Evolutionary conservation across 1,140 invertebrate species (phyloP), one percentile per base, ranked within the genome.

Genomic region (Drosophila ogumai): DNA sequence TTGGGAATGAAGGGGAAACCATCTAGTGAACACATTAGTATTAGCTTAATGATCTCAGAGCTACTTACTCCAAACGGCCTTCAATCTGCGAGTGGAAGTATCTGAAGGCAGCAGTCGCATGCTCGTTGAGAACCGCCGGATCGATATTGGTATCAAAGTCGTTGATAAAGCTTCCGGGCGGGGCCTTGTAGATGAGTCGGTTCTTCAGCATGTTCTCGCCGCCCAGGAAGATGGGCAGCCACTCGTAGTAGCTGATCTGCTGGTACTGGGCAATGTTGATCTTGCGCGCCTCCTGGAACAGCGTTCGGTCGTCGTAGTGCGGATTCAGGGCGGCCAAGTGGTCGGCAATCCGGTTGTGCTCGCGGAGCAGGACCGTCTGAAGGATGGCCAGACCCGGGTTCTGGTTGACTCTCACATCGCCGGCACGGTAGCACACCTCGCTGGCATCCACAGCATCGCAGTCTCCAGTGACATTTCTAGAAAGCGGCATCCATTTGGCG

Each of bases 331-430:
- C 82, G 0, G 94, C 91, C 0, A 99, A 93, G 36, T 91, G 92
- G 40, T 95, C 94, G 1, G 98, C 97, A 19, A 99, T 94, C 47
- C 97, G 94, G 92, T 99, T 99, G 92, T 99, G 98, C 91, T 99
- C 97, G 65, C 98, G 94, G 58, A 98, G 93, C 46, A 97, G 94
- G 5, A 99, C 91, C 0, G 97, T 96, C 79, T 99, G 98, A 0
- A 99, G 92, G 6, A 97, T 93, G 1, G 96, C 95, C 36, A 98
- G 88, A 64, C 96, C 95, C 0, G 96, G 95, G 80, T 97, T 97
- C 91, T 99, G 98, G 93, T 99, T 99, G 0, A 96, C 96, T 68
- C 98, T 93, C 28, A 94, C 93, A 86, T 99, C 98, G 72, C 98
- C 96, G 28, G 96, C 93, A 38, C 94, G 84, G 90, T 96, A 97